These are phyloP conservation scores for Chaenodraco wilsoni DNA, from an alignment of 2,797 vertebrate species.

Conservation along the genomic window DNA sequence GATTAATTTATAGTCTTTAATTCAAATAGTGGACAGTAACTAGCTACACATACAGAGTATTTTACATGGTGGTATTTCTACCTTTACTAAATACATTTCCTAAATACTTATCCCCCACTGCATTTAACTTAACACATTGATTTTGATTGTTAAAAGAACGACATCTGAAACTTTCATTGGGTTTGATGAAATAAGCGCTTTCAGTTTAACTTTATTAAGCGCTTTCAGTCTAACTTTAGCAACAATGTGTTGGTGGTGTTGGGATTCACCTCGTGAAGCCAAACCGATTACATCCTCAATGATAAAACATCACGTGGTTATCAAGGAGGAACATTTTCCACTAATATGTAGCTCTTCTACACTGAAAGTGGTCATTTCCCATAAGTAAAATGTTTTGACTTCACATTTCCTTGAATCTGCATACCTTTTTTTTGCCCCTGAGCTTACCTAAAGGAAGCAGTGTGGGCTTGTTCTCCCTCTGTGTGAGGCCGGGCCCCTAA, in stretches of 20 bases:
- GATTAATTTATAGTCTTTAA: not conserved
- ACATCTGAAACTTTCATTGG: not conserved
- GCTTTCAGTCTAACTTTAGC: constrained; percentile 4
- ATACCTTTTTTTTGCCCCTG: not conserved
- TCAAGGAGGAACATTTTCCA: constrained; percentile 14
- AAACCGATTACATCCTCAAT: constrained; percentile 17
- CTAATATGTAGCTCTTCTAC: constrained; percentile 9
- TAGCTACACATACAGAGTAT: not conserved
- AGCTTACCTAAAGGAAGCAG: constrained; percentile 49
- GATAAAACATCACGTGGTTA: constrained; percentile 12
- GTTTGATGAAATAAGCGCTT: constrained; percentile 10
- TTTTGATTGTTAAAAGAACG: too few relatives aligned
- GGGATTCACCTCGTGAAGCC: not conserved
- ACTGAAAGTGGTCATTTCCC: constrained; percentile 6
- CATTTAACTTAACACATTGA: not conserved
- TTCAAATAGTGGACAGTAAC: not conserved
- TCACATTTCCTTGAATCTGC: constrained; percentile 40
- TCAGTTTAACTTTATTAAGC: not conserved
- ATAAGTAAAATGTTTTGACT: constrained; percentile 39
- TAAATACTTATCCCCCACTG: not conserved
- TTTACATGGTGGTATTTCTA: not conserved
- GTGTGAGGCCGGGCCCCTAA: constrained; percentile 76
- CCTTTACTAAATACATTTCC: not conserved
- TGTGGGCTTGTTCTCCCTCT: constrained; percentile 48
- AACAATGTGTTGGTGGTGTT: constrained; percentile 1